A percentile compares a stretch with the other conserved stretches of the same genome.
These are phyloP conservation scores for Temnothorax longispinosus DNA, from an alignment of 1,140 invertebrate species.

Conservation along the genomic window DNA sequence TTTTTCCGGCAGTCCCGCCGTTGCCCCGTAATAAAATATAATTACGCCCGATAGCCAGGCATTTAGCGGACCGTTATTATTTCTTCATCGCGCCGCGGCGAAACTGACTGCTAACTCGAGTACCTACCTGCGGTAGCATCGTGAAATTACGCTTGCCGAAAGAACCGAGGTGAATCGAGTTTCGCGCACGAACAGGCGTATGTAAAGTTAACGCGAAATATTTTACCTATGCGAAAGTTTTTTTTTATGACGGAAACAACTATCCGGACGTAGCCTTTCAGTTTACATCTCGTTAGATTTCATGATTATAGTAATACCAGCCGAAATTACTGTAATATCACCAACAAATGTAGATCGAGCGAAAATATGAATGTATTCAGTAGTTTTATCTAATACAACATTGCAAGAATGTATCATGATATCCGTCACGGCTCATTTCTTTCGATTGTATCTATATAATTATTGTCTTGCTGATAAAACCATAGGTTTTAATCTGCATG, in stretches of 20 bases:
- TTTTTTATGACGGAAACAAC: neutral
- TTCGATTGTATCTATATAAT: slow-evolving; percentile 54
- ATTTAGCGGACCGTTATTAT: slow-evolving; percentile 28
- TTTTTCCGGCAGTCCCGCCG: neutral
- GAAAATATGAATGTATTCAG: neutral
- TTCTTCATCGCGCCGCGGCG: slow-evolving; percentile 29
- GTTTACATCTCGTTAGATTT: slow-evolving; percentile 46
- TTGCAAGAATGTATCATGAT: neutral
- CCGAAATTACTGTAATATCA: neutral
- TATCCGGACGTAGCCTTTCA: slow-evolving; percentile 6
- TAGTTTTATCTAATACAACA: neutral
- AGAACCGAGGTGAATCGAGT: slow-evolving; percentile 1
- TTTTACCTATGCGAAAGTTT: neutral
- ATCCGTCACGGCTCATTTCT: slow-evolving; percentile 63
- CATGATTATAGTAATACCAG: slow-evolving; percentile 4
- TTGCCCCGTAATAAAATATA: slow-evolving; percentile 39
- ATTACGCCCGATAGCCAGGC: slow-evolving; percentile 34
- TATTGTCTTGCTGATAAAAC: neutral
- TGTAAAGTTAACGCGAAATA: neutral
- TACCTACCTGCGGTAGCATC: neutral
- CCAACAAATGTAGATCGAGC: neutral
- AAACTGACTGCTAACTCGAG: slow-evolving; percentile 6
- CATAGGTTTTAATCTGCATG: neutral
- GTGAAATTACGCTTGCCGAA: slow-evolving; percentile 5
- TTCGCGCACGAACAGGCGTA: neutral